Base-by-base conservation (phyloP, 2,888 invertebrate genomes). In the Miltochrista miniata region DNA sequence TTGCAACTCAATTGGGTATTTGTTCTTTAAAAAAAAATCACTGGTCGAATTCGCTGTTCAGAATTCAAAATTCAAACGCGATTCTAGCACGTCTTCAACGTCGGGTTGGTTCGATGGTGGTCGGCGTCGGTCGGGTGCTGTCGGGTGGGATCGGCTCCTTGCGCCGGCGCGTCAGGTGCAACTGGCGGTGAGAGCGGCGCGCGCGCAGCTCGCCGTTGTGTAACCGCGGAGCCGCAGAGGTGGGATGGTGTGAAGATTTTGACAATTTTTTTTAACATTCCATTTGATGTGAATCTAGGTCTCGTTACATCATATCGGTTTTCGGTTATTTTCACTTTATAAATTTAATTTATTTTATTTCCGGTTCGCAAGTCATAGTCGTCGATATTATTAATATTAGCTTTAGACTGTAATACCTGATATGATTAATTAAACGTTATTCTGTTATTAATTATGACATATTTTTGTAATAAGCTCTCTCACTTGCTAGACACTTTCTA, bases 131-230 rank as follows among this genome's bases (percentile, higher is more conserved):
- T 64, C 51, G 45, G 50, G 41, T 57, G 68, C 43, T 51, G 68
- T 68, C 68, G 72, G 72, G 61, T 66, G 58, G 51, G 15, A 40
- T 59, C 51, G 55, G 54, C 47, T 41, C 42, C 31, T 55, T 57
- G 59, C 59, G 70, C 61, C 70, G 76, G 72, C 72, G 77, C 74
- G 82, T 81, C 76, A 72, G 75, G 75, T 81, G 84, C 77, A 74
- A 88, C 88, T 87, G 79, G 34, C 59, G 57, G 62, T 43, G 56
- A 58, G 57, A 59, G 48, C 54, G 58, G 53, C 45, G 57, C 60
- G 49, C 53, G 64, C 63, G 64, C 68, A 57, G 70, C 62, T 58
- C 64, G 61, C 40, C 46, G 59, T 76, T 74, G 77, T 72, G 73
- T 70, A 73, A 72, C 58, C 48, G 45, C 11, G 24, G 13, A 18